Evolutionary conservation across 2,113 vertebrate species (phyloP), one percentile per base, ranked within the genome.

Genomic region (Grammomys dolichurus): DNA sequence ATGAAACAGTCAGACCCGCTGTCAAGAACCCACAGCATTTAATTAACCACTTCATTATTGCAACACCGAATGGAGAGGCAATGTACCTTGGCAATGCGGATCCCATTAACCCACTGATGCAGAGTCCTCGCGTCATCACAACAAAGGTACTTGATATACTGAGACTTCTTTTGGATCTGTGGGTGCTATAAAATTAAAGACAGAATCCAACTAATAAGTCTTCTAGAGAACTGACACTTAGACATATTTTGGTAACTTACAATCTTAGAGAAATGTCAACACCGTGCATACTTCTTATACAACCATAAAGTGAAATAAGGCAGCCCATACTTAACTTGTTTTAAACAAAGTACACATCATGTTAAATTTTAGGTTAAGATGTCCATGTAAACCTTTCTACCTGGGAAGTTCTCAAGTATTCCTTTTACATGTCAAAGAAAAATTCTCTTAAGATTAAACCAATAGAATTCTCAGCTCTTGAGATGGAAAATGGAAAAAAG

Each of bases 101-200:
- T 99, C 7, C 99, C 99, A 75, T 99, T 99, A 96, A 99, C 99
- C 99, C 99, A 99, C 63, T 99, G 99, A 97, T 99, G 99, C 51
- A 99, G 98, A n/a, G 99, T 99, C 98, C 99, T 98, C 87, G 99
- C 98, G 58, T 99, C 99, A 95, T 99, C 99, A 85, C 99, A 99
- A 97, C 99, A 99, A 95, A 99, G 98, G 80, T 99, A 99, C 94
- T 99, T 99, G 96, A 99, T 99, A 97, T 99, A 99, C 97, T 99
- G 99, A 4, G 99, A 99, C 97, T 99, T 99, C 98, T 99, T 99
- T 98, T 99, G 99, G 96, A 99, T 99, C 98, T 99, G 99, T 84
- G 99, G 99, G 96, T 99, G 99, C 99, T 99, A 95, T 1, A 96
- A 89, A 56, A 96, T 91, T 51, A 75, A 97, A 96, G 81, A 67